Evolutionary conservation across 2,113 vertebrate genomes (phyloP), one percentile per base, ranked within the genome.

Genomic region (Neoarius graeffei): DNA sequence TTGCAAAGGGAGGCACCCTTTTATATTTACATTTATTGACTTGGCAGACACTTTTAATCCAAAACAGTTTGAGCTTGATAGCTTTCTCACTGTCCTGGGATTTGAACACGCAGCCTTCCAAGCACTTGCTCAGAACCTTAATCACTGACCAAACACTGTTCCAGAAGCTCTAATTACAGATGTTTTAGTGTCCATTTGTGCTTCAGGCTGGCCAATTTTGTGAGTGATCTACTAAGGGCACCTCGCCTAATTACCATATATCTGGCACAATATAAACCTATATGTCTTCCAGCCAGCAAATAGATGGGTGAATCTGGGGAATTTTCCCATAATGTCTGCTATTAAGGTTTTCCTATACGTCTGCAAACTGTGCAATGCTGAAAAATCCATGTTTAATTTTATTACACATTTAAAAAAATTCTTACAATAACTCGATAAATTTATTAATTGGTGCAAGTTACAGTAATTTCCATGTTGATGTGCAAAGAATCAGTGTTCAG

Each of bases 21-120:
- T 25, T 77, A 57, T 27, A 80, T 80, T 60, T 81, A 60, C 79
- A 81, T 9, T 8, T 81, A 60, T 59, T 60, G 79, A 66, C 27
- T 30, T 52, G 25, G 42, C 48, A 54, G 42, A 17, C 25, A 52
- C 25, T 17, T 84, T 83, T 64, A 60, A 79, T 64, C 20, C 27
- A 62, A 81, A 42, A 30, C 57, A 82, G 57, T 13, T 83, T 23
- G 13, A n/a, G n/a, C 76, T 56, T 56, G 52, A 80, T 57, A n/a
- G 30, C 56, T 60, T 60, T 23, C 56, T 81, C 9, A 10, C 80
- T 35, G 9, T 81, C 80, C 30, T 60, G 80, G 27, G 79, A 81
- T 81, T 59, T 35, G 56, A 59, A 59, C 79, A 59, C 27, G 20
- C 15, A 13, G 9, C 8, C 30, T 23, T 23, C 57, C 27, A 81